A percentile compares a stretch with the other conserved stretches of the same genome.
phyloP scores from a whole-genome alignment of 2,888 invertebrate species.

The Andricus curvator region DNA sequence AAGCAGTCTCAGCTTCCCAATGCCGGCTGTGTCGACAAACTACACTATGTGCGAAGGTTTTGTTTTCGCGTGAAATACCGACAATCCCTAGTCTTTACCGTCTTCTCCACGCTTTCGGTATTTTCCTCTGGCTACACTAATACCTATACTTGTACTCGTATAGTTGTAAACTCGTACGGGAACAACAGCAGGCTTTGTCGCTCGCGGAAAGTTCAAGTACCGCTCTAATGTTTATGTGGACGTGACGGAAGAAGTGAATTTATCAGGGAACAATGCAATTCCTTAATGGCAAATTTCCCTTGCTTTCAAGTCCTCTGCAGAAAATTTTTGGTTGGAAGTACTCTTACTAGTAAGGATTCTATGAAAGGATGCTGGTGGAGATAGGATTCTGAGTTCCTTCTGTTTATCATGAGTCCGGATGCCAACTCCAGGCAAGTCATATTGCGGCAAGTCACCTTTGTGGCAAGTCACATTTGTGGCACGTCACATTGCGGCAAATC shows the following conservation, averaged over 20 bases:
- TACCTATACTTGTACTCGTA: not conserved
- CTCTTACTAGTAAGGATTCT: not conserved
- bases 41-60: constrained; percentile 21
- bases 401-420: too few relatives aligned
- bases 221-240: constrained; percentile 24
- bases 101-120: constrained; percentile 9
- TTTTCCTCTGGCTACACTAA: not conserved
- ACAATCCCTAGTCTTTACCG: constrained; percentile 13
- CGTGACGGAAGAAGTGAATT: constrained; percentile 1
- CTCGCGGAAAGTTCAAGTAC: constrained; percentile 22
- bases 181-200: constrained; percentile 14
- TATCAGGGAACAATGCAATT: constrained; percentile 14
- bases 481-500: too few relatives aligned
- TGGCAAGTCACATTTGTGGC: too few relatives aligned
- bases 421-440: too few relatives aligned
- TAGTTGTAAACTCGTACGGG: not conserved
- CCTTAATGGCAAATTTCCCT: constrained; percentile 1
- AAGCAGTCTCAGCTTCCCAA: constrained; percentile 32
- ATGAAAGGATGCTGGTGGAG: not conserved
- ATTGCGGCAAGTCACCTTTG: too few relatives aligned
- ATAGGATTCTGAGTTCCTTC: too few relatives aligned
- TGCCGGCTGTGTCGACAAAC: constrained; percentile 47
- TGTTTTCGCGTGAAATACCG: constrained; percentile 33
- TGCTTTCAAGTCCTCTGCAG: not conserved
- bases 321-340: not conserved